These are phyloP conservation scores for Corydoras maculifer DNA, from an alignment of 2,113 vertebrate species.

Conservation along the genomic window DNA sequence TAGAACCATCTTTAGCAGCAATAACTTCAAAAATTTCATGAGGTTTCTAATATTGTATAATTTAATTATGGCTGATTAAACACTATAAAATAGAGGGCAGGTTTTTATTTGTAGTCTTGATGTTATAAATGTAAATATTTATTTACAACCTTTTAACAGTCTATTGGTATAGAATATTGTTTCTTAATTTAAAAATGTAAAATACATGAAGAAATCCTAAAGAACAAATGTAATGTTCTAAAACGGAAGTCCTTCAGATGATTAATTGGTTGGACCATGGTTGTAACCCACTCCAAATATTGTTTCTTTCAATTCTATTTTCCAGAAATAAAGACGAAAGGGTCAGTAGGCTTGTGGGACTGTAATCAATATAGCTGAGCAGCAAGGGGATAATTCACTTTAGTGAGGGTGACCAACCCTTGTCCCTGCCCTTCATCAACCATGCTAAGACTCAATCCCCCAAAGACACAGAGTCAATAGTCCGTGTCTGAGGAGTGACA, in stretches of 20 bases:
- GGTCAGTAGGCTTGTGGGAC: conserved; percentile 4
- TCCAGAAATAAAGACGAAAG: conserved; percentile 3
- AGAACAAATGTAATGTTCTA: background rate
- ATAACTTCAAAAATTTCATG: too few relatives aligned
- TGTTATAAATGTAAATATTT: too few relatives aligned
- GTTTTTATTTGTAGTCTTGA: too few relatives aligned
- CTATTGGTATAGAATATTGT: too few relatives aligned
- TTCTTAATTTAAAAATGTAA: too few relatives aligned
- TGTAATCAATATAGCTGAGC: conserved; percentile 10
- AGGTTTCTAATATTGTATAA: too few relatives aligned
- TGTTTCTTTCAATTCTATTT: conserved; percentile 4
- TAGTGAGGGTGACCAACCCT: conserved; percentile 11
- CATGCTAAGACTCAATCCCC: conserved; percentile 19
- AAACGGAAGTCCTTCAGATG: background rate
- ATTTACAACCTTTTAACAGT: too few relatives aligned
- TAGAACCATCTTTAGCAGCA: too few relatives aligned
- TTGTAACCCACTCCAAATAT: conserved; percentile 4
- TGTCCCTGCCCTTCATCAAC: conserved; percentile 27
- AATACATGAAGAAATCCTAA: too few relatives aligned
- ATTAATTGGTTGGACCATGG: conserved; percentile 4
- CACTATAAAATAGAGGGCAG: too few relatives aligned
- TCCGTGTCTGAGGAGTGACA: conserved; percentile 14
- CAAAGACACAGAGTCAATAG: conserved; percentile 21
- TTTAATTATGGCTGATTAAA: too few relatives aligned
- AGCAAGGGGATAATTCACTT: conserved; percentile 25